These are phyloP conservation scores for Allolobophora icterica DNA, from an alignment of 2,888 invertebrate genomes.

Conservation along the genomic window DNA sequence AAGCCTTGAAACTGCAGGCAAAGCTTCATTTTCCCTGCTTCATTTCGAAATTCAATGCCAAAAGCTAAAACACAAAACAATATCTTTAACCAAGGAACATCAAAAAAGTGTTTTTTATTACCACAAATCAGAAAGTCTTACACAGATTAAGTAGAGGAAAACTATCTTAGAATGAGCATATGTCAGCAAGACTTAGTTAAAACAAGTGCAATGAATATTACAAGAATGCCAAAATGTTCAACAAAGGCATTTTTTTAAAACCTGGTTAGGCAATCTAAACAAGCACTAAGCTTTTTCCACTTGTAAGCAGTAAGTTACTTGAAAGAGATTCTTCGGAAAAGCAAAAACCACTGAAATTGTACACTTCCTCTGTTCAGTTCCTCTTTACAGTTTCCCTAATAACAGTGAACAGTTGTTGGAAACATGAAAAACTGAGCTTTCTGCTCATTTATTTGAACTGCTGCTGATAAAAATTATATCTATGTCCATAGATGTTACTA, in stretches of 20 bases:
- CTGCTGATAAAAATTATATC: not conserved
- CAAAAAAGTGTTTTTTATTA: not conserved
- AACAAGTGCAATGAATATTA: too few relatives aligned
- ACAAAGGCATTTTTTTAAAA: too few relatives aligned
- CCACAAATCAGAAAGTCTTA: not conserved
- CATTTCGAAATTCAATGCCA: not conserved
- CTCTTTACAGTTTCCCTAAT: not conserved
- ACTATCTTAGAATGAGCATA: too few relatives aligned
- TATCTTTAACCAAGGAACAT: not conserved
- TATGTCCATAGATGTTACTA: not conserved
- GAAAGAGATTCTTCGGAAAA: too few relatives aligned
- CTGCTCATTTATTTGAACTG: not conserved
- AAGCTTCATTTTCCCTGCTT: not conserved
- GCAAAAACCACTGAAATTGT: too few relatives aligned
- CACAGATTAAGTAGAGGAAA: not conserved
- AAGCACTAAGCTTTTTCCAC: too few relatives aligned
- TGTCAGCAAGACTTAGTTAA: not conserved
- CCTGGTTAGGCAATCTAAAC: too few relatives aligned
- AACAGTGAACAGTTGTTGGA: not conserved
- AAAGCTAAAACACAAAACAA: not conserved
- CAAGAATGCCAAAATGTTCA: too few relatives aligned
- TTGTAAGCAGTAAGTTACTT: too few relatives aligned
- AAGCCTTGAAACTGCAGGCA: conserved; percentile 45
- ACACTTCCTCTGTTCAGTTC: too few relatives aligned
- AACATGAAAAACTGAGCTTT: not conserved